A percentile compares a stretch with the other conserved stretches of the same genome.
These are phyloP conservation scores for Amniataba percoides DNA, from an alignment of 2,797 vertebrate genomes.

Conservation along the genomic window DNA sequence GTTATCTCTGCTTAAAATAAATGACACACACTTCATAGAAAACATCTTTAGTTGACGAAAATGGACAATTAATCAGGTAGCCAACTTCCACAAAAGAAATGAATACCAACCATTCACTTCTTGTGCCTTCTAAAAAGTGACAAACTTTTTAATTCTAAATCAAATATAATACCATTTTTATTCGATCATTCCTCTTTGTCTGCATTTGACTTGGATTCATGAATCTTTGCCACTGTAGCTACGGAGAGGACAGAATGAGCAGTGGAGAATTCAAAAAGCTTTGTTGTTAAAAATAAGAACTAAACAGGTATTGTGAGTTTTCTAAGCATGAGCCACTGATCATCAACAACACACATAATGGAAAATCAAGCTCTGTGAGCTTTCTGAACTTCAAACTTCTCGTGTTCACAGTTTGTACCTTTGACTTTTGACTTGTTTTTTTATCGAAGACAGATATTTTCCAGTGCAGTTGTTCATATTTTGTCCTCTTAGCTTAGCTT, in stretches of 20 bases:
- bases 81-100: not conserved
- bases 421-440: not conserved
- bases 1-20: not conserved
- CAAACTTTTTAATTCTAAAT: not conserved
- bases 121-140: not conserved
- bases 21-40: not conserved
- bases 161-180: too few relatives aligned
- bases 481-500: not conserved
- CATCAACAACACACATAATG: not conserved
- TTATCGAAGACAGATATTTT: not conserved
- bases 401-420: too few relatives aligned
- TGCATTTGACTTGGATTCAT: conserved; percentile 3
- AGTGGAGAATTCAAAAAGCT: not conserved
- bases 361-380: too few relatives aligned
- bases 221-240: not conserved
- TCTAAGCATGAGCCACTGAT: not conserved
- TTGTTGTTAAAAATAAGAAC: conserved; percentile 1
- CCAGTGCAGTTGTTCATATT: not conserved
- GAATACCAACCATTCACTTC: not conserved
- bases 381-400: too few relatives aligned
- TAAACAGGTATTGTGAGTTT: not conserved
- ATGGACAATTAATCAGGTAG: not conserved
- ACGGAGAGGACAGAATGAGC: not conserved
- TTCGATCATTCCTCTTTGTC: not conserved
- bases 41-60: not conserved